Percentiles rank a stretch among this genome's conserved stretches.
These are phyloP conservation scores for Cacoxenus indagator DNA, from an alignment of 2,888 invertebrate genomes.

Conservation along the genomic window DNA sequence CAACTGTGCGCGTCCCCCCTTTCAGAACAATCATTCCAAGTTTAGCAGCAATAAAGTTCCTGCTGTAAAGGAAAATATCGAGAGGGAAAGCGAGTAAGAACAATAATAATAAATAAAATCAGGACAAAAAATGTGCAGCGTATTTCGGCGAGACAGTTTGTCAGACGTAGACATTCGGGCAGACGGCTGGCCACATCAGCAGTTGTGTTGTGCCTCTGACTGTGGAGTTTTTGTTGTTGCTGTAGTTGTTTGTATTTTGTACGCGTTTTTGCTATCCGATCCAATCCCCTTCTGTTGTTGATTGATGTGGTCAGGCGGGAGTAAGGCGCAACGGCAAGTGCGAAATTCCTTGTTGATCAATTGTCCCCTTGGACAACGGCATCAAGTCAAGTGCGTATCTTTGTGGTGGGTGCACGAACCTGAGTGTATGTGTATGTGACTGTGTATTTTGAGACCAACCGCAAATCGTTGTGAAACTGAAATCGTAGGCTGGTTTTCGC, in stretches of 20 bases:
- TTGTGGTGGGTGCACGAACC: neutral
- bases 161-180: conserved; percentile 39
- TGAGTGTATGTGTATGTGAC: neutral
- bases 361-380: neutral
- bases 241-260: neutral
- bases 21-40: too few species aligned
- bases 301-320: neutral
- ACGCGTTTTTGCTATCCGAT: neutral
- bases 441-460: neutral
- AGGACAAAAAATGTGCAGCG: conserved; percentile 44
- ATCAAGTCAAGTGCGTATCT: neutral
- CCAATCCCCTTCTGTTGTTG: neutral
- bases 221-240: neutral
- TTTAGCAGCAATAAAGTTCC: neutral
- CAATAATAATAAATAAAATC: too few species aligned
- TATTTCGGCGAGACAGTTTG: conserved; percentile 55
- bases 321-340: neutral
- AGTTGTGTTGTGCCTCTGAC: neutral
- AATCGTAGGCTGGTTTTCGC: conserved; percentile 57
- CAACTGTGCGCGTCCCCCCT: conserved; percentile 10
- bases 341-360: neutral
- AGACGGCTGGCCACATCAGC: conserved; percentile 30
- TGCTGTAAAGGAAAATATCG: neutral
- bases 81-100: conserved; percentile 27
- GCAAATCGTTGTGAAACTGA: conserved; percentile 11